phyloP scores from a whole-genome alignment of 2,797 vertebrate genomes.

The Sardinella longiceps region DNA sequence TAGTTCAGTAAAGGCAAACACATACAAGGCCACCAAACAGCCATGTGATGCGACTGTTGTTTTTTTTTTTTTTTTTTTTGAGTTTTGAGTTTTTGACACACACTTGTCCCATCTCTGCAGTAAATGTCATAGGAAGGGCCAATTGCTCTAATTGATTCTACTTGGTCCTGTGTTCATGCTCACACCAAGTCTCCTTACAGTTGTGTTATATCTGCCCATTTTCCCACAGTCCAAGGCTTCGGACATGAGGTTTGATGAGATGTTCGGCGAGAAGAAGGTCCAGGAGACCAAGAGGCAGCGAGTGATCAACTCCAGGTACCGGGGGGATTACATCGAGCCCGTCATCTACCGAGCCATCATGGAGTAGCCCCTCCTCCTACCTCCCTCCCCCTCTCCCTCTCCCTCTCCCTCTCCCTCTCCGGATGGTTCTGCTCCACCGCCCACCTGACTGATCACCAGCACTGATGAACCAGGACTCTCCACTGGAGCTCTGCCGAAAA shows the following conservation, averaged over 20 bases:
- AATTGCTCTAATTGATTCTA: too few relatives aligned
- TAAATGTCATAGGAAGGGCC: too few relatives aligned
- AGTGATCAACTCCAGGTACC: slow-evolving; percentile 96
- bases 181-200: neutral
- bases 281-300: slow-evolving; percentile 93
- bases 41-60: too few relatives aligned
- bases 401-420: neutral
- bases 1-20: too few relatives aligned
- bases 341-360: slow-evolving; percentile 97
- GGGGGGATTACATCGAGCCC: slow-evolving; percentile 98
- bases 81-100: too few relatives aligned
- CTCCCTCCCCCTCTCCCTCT: neutral
- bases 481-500: neutral
- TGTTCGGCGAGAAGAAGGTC: slow-evolving; percentile 95
- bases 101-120: too few relatives aligned
- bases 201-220: neutral
- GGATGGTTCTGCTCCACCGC: neutral
- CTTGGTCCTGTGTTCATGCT: neutral
- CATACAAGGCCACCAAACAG: too few relatives aligned
- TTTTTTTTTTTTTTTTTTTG: too few relatives aligned
- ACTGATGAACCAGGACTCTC: slow-evolving; percentile 31
- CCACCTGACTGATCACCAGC: slow-evolving; percentile 44
- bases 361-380: too few relatives aligned
- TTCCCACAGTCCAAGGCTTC: slow-evolving; percentile 89
- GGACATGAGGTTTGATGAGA: slow-evolving; percentile 98